Evolutionary conservation across 1,140 invertebrate genomes (phyloP).

Genomic region (Panagrolaimus sp.): DNA sequence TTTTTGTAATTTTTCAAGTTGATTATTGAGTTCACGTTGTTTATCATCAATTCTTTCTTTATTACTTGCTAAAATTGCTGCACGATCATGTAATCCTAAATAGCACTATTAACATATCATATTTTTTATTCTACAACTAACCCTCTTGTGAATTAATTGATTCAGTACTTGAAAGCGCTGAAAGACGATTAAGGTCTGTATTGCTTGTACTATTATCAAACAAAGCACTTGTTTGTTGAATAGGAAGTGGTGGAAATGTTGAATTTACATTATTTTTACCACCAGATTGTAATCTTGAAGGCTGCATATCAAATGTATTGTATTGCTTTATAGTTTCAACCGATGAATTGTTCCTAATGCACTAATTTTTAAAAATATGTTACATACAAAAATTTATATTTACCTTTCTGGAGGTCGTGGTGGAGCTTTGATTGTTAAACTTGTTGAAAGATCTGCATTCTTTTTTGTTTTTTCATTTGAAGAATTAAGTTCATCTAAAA

Average conservation of each 20-base stretch:
- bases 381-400: not conserved
- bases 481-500: slow-evolving; percentile 30
- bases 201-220: slow-evolving; percentile 17
- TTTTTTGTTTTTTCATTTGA: not conserved
- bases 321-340: slow-evolving; percentile 20
- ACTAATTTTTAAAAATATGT: not conserved
- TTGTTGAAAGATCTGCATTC: slow-evolving; percentile 6
- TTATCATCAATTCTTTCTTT: slow-evolving; percentile 35
- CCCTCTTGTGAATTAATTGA: slow-evolving; percentile 26
- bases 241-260: slow-evolving; percentile 21
- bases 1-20: slow-evolving; percentile 37
- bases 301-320: not conserved
- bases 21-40: slow-evolving; percentile 28
- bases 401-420: slow-evolving; percentile 23
- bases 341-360: slow-evolving; percentile 12
- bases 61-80: slow-evolving; percentile 18
- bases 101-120: no score
- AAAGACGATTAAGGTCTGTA: slow-evolving; percentile 19
- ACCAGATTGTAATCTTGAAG: no score
- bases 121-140: slow-evolving; percentile 13
- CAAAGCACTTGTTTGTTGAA: slow-evolving; percentile 29
- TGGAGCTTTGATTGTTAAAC: slow-evolving; percentile 10
- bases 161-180: slow-evolving; percentile 20
- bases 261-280: not conserved
- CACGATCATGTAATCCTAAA: no score